Evolutionary conservation across 2,888 invertebrate species (phyloP).

Genomic region (Athrips mouffetella): DNA sequence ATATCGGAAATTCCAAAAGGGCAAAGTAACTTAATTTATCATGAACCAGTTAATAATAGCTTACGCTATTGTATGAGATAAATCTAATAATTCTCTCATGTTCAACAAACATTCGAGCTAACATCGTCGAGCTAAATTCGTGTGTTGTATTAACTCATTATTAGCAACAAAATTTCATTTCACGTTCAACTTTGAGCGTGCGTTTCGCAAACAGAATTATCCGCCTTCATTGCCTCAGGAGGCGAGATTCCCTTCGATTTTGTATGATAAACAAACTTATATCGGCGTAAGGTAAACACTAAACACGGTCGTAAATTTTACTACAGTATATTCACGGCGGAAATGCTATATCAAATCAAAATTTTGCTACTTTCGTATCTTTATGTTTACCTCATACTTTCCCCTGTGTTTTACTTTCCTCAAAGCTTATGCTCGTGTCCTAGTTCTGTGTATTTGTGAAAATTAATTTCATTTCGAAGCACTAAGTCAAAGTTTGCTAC

Average conservation of each 20-base stretch:
- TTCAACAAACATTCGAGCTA: neutral
- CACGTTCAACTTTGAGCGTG: conserved; percentile 49
- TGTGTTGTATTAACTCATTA: conserved; percentile 53
- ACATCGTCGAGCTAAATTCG: conserved; percentile 19
- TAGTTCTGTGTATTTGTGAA: neutral
- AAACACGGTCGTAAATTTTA: conserved; percentile 71
- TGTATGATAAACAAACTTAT: conserved; percentile 68
- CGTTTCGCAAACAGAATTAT: conserved; percentile 58
- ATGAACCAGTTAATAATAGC: neutral
- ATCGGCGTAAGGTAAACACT: conserved; percentile 64
- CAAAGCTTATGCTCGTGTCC: conserved; percentile 20
- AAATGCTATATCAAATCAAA: conserved; percentile 57
- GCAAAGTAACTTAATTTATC: neutral
- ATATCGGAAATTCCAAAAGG: neutral
- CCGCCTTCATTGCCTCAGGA: conserved; percentile 55
- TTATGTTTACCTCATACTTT: conserved; percentile 29
- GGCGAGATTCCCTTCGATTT: conserved; percentile 55
- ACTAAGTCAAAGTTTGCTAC: neutral
- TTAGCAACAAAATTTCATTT: conserved; percentile 50
- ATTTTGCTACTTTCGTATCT: conserved; percentile 37
- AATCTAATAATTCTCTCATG: neutral
- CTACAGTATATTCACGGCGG: conserved; percentile 48
- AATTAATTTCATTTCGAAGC: neutral
- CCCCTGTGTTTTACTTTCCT: conserved; percentile 26
- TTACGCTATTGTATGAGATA: neutral